Percentiles rank a stretch among this genome's conserved stretches.
Evolutionary conservation across 2,888 invertebrate species (phyloP).

Genomic region (Apodemia duryi): DNA sequence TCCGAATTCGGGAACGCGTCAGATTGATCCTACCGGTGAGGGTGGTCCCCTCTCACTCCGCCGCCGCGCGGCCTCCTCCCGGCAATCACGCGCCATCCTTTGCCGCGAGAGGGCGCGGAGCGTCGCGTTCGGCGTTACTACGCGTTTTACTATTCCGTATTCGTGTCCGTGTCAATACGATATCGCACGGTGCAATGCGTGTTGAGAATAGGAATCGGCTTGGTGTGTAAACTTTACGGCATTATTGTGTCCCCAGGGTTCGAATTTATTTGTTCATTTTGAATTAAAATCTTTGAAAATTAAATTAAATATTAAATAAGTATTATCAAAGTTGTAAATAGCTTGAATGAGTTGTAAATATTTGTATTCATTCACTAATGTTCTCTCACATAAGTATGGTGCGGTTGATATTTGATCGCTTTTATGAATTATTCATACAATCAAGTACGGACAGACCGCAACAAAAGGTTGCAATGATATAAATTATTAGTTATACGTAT

Average conservation of each 20-base stretch:
- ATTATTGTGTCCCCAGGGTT: slow-evolving; percentile 9
- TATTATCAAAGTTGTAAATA: too few species aligned
- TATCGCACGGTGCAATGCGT: slow-evolving; percentile 57
- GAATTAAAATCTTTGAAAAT: background rate
- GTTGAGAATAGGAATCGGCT: slow-evolving; percentile 49
- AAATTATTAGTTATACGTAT: slow-evolving; percentile 43
- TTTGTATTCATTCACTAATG: background rate
- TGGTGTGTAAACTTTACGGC: slow-evolving; percentile 16
- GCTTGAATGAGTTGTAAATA: background rate
- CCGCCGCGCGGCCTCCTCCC: slow-evolving; percentile 39
- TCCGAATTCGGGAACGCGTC: slow-evolving; percentile 45
- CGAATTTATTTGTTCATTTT: slow-evolving; percentile 6
- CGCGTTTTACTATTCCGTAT: slow-evolving; percentile 52
- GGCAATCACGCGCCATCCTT: slow-evolving; percentile 73
- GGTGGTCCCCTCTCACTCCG: slow-evolving; percentile 64
- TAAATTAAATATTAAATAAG: too few species aligned
- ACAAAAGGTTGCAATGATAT: slow-evolving; percentile 14
- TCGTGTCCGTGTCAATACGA: slow-evolving; percentile 67
- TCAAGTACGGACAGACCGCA: slow-evolving; percentile 9
- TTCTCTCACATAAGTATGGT: background rate
- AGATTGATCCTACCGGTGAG: slow-evolving; percentile 55
- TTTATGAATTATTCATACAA: slow-evolving; percentile 16
- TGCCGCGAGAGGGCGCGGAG: slow-evolving; percentile 68
- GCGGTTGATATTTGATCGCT: slow-evolving; percentile 8
- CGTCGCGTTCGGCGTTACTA: slow-evolving; percentile 39